These are phyloP conservation scores for Dasyornis broadbenti DNA, from an alignment of 2,113 vertebrate genomes.

Conservation along the genomic window DNA sequence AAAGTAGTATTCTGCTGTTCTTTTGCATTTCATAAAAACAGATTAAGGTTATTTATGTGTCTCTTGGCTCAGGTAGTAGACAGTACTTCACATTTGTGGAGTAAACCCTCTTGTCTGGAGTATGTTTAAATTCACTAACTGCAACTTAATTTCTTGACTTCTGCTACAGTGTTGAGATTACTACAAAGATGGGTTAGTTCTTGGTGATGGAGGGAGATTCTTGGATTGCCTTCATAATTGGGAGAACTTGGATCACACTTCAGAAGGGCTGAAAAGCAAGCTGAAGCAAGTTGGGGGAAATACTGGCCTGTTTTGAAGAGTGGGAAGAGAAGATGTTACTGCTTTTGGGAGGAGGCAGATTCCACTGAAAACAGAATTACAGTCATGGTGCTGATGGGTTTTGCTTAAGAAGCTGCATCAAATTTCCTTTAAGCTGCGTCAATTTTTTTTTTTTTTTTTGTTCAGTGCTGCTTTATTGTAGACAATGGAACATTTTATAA, in stretches of 20 bases:
- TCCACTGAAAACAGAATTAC: background rate
- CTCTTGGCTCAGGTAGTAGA: background rate
- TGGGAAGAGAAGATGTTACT: background rate
- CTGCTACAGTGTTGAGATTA: background rate
- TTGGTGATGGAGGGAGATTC: background rate
- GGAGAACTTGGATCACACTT: background rate
- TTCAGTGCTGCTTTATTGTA: background rate
- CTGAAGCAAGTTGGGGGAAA: background rate
- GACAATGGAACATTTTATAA: background rate
- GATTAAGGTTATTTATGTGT: background rate
- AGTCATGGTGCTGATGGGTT: background rate
- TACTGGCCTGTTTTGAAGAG: background rate
- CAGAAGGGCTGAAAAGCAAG: conserved; percentile 2
- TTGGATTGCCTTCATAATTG: background rate
- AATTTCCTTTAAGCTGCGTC: background rate
- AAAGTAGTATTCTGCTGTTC: background rate
- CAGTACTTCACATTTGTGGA: background rate
- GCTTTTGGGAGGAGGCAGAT: background rate
- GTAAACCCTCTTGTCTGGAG: background rate
- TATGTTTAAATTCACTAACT: background rate
- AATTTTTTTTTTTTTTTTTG: background rate
- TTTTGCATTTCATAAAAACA: background rate
- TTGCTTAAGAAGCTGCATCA: background rate
- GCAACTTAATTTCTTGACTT: background rate
- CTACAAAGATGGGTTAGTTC: background rate